Percentiles rank a stretch among this genome's conserved stretches.
phyloP scores from a whole-genome alignment of 2,113 vertebrate species.

The Gallinago media region DNA sequence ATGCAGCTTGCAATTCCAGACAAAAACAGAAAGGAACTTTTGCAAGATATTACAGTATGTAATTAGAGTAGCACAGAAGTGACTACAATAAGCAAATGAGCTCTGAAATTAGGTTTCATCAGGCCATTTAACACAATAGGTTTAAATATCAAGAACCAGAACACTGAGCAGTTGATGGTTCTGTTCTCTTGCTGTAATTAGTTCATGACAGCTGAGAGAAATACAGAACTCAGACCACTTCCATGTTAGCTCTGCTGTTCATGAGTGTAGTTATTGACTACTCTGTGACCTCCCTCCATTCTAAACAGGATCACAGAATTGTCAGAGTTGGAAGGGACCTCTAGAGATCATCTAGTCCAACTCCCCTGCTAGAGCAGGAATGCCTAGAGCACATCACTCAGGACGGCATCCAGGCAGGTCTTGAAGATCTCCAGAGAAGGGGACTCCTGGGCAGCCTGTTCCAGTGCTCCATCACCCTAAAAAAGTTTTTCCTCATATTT shows the following conservation, averaged over 20 bases:
- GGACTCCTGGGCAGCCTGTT: too few relatives aligned
- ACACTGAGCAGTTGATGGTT: fast-evolving
- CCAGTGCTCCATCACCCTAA: too few relatives aligned
- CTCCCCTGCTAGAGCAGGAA: too few relatives aligned
- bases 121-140: not conserved
- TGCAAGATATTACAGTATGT: not conserved
- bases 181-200: not conserved
- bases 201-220: not conserved
- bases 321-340: too few relatives aligned
- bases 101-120: not conserved
- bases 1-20: not conserved
- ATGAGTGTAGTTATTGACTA: not conserved
- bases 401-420: too few relatives aligned
- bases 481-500: too few relatives aligned
- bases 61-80: not conserved
- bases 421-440: too few relatives aligned
- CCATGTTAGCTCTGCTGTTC: not conserved
- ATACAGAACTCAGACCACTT: not conserved
- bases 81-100: not conserved
- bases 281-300: not conserved
- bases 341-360: too few relatives aligned
- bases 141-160: not conserved
- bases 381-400: too few relatives aligned
- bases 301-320: too few relatives aligned
- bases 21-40: not conserved